Evolutionary conservation across 2,113 vertebrate genomes (phyloP).

Genomic region (Haemorhous mexicanus): DNA sequence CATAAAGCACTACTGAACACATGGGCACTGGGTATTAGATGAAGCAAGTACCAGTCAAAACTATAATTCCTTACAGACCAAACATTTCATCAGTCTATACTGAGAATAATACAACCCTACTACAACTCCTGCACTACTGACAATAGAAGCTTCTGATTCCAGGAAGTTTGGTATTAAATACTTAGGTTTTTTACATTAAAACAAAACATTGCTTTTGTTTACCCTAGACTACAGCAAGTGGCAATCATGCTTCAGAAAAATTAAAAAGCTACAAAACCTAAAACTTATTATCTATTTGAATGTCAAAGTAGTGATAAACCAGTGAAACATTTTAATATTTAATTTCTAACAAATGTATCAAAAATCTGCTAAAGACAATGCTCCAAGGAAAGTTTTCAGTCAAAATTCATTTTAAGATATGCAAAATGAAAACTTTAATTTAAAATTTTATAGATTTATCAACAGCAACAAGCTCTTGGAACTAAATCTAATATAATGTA

Average conservation of each 20-base stretch:
- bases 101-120: not conserved
- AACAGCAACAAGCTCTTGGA: not conserved
- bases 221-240: not conserved
- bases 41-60: not conserved
- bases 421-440: not conserved
- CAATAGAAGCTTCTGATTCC: not conserved
- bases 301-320: not conserved
- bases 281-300: not conserved
- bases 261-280: not conserved
- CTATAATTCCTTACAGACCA: not conserved
- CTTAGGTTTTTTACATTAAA: not conserved
- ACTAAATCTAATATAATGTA: not conserved
- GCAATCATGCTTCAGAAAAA: not conserved
- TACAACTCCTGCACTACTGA: not conserved
- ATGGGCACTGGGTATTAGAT: accelerated
- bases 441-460: not conserved
- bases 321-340: not conserved
- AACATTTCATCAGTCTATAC: not conserved
- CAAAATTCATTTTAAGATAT: not conserved
- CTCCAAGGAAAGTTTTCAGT: not conserved
- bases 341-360: not conserved
- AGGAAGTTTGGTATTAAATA: not conserved
- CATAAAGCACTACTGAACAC: accelerated
- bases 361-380: not conserved
- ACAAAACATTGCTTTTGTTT: not conserved